Conservation (phyloP, 1,140 invertebrate genomes). For the Drosophila suzukii region DNA sequence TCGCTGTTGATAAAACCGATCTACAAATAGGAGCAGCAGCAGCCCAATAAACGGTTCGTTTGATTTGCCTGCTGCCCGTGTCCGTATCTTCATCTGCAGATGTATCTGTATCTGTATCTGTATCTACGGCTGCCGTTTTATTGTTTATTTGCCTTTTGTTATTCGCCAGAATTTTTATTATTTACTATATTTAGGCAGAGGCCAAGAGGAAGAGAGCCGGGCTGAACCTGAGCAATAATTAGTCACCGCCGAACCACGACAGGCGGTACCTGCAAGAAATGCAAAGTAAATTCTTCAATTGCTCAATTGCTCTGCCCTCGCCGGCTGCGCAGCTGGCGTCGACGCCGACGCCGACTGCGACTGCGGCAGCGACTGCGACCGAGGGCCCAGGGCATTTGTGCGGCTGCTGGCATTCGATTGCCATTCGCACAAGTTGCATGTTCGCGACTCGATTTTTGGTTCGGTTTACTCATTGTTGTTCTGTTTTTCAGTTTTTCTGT, state of each 20-base stretch:
- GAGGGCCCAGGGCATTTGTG: conserved; percentile 32
- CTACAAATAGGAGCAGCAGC: not conserved
- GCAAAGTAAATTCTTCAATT: conserved; percentile 51
- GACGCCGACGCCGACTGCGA: not conserved
- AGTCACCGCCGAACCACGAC: conserved; percentile 26
- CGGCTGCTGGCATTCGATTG: conserved; percentile 52
- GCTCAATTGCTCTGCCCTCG: conserved; percentile 30
- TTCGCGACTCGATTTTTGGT: conserved; percentile 37
- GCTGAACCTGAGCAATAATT: conserved; percentile 35
- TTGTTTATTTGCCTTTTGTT: conserved; percentile 52
- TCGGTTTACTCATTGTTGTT: conserved; percentile 36
- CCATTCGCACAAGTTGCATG: conserved; percentile 75
- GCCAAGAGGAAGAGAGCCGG: conserved; percentile 8
- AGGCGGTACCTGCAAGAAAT: conserved; percentile 44
- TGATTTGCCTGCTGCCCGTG: conserved; percentile 7
- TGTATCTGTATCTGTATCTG: conserved; percentile 24
- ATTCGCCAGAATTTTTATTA: conserved; percentile 48
- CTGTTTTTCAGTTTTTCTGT: conserved; percentile 3
- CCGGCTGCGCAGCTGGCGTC: conserved; percentile 3
- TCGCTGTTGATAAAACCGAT: not conserved
- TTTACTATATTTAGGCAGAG: conserved; percentile 69
- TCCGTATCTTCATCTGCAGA: conserved; percentile 5
- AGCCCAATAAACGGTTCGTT: conserved; percentile 24
- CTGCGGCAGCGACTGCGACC: conserved; percentile 6
- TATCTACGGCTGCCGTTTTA: conserved; percentile 30